Base-by-base conservation (phyloP, 2,888 invertebrate genomes). In the Fabriciana adippe region DNA sequence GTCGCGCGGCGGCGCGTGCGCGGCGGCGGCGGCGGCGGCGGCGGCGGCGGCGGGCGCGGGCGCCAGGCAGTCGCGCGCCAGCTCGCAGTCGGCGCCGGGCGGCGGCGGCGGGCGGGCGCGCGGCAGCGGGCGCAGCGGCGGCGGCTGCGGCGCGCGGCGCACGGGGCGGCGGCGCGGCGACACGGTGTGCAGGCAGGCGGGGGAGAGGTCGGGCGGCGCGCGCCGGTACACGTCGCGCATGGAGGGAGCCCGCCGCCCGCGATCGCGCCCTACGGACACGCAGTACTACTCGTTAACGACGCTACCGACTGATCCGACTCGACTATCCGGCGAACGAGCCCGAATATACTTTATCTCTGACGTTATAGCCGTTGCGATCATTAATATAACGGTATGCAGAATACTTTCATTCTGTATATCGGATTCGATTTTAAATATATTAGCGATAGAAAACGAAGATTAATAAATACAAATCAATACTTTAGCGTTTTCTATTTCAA, bases 161-260 rank as follows among this genome's bases (percentile, higher is more conserved):
- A 70, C 74, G 85, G 83, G 78, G 81, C 80, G 82, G 77, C 81
- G 78, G 74, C 76, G 75, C 76, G 83, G 73, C 68, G 81, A 72
- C 79, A 84, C 77, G 81, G 75, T 80, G 79, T 80, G 85, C 79
- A 94, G 91, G 79, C 94, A 94, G 67, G 93, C 93, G 72, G 94
- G 93, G 59, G 93, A 81, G 80, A 79, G 76, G 80, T 73, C 74
- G 88, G 87, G 88, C 85, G 84, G 72, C 75, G 80, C 79, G 75
- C 93, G 91, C 78, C 93, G 89, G 87, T 94, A 95, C 79, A 95
- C 90, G 81, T 94, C 94, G 65, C 94, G 93, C 90, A 94, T 93
- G 86, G 75, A 72, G 73, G 72, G 72, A 72, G 60, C 66, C 61
- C 76, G 72, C 79, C 79, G 75, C 77, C 26, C 26, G 26, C 26